Evolutionary conservation across 2,113 vertebrate genomes (phyloP).

Genomic region (Caranx melampygus): DNA sequence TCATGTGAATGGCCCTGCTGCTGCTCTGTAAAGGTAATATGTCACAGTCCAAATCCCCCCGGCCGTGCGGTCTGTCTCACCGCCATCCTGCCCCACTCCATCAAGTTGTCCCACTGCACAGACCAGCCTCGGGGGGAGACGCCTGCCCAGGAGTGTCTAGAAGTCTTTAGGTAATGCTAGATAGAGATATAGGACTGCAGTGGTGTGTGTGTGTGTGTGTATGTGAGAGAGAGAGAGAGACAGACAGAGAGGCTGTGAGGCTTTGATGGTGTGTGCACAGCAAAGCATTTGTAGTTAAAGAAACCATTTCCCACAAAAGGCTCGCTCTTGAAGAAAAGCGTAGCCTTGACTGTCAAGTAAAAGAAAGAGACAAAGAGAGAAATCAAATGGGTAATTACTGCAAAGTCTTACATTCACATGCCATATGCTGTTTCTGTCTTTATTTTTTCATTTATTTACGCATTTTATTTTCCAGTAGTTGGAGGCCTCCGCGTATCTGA

Average conservation of each 20-base stretch:
- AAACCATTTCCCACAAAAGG: conserved; percentile 36
- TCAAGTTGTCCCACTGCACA: conserved; percentile 74
- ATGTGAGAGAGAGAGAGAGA: not conserved
- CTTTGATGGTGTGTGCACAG: conserved; percentile 42
- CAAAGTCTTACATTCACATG: conserved; percentile 28
- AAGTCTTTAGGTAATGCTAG: conserved; percentile 71
- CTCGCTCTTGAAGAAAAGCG: conserved; percentile 20
- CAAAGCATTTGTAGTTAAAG: conserved; percentile 32
- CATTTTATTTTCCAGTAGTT: not conserved
- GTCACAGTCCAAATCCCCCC: conserved; percentile 78
- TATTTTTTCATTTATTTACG: not conserved
- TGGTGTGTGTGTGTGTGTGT: not conserved
- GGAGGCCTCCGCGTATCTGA: conserved; percentile 22
- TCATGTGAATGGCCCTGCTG: conserved; percentile 71
- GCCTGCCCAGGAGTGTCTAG: conserved; percentile 59
- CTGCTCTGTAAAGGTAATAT: conserved; percentile 77
- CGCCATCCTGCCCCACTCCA: conserved; percentile 75
- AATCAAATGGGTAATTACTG: conserved; percentile 51
- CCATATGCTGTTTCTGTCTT: conserved; percentile 13
- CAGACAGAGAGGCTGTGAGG: conserved; percentile 6
- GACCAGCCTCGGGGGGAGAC: conserved; percentile 52
- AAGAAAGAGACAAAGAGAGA: conserved; percentile 27
- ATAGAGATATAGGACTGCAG: conserved; percentile 60
- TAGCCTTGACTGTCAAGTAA: conserved; percentile 35
- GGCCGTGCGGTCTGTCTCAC: conserved; percentile 70